These are phyloP conservation scores for Ceratothoa steindachneri DNA, from an alignment of 2,888 invertebrate species.

Conservation along the genomic window DNA sequence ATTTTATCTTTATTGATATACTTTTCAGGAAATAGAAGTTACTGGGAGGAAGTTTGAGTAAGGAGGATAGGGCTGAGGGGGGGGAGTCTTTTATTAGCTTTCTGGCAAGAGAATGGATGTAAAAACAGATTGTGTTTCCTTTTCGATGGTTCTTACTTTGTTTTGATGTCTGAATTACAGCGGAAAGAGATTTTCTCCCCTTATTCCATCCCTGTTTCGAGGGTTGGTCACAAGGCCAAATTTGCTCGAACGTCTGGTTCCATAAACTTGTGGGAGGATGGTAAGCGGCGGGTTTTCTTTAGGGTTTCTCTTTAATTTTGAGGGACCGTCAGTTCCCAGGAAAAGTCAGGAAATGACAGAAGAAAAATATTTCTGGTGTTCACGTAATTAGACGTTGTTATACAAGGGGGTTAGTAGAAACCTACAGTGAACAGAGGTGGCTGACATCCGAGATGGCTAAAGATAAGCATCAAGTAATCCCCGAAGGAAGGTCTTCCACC, in stretches of 20 bases:
- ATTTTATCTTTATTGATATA: not conserved
- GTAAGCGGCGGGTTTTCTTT: constrained; percentile 11
- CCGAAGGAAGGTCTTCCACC: constrained; percentile 18
- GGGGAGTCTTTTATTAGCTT: not conserved
- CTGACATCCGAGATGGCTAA: constrained; percentile 44
- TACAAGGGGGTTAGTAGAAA: constrained; percentile 38
- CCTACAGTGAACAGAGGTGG: constrained; percentile 35
- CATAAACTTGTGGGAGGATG: too few species aligned
- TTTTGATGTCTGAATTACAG: constrained; percentile 7
- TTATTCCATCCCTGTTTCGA: not conserved
- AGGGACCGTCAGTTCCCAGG: constrained; percentile 9
- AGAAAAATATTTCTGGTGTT: constrained; percentile 36
- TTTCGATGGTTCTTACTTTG: not conserved
- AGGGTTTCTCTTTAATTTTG: constrained; percentile 11
- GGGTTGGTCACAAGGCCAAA: not conserved
- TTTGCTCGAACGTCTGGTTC: too few species aligned
- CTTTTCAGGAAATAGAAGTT: constrained; percentile 1
- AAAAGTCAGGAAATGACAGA: constrained; percentile 32
- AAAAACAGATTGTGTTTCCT: constrained; percentile 6
- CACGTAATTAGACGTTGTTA: constrained; percentile 43
- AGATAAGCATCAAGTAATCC: constrained; percentile 36
- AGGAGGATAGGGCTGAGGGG: too few species aligned
- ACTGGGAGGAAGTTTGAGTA: not conserved
- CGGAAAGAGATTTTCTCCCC: not conserved
- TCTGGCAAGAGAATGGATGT: not conserved